Evolutionary conservation across 2,888 invertebrate species (phyloP), one percentile per base, ranked within the genome.

Genomic region (Agonum fuliginosum): DNA sequence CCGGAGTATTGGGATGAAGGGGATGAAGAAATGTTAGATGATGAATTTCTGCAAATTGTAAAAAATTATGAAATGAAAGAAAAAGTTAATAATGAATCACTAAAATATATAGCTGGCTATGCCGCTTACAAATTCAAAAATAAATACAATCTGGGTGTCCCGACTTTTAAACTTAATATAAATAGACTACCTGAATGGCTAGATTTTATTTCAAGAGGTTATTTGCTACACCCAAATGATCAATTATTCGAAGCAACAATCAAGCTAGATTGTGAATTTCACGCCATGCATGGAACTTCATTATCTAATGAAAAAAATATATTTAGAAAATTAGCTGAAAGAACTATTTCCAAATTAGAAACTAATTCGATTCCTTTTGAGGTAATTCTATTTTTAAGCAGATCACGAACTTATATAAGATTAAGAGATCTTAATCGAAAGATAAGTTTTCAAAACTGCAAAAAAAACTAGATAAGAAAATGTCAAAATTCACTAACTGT

Each of bases 21-120:
- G 41, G 71, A 78, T 2, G 67, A 76, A 76, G 76, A 70, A 30
- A 17, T 10, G 8, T 48, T 48, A 48, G 75, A 75, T 22, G 71
- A 70, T 46, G 79, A 79, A 72, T n/a, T n/a, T n/a, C n/a, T n/a
- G 75, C 51, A 46, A 54, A 27, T 34, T 12, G 24, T 79, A 22
- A 20, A 72, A 65, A 37, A 70, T 54, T 79, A 78, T 75, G 69
- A 78, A 37, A 30, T 69, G 19, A 2, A 78, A 77, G 79, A 73
- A 79, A 78, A 34, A 30, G 72, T 75, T 5, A 75, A 24, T 70
- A 43, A 67, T n/a, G 79, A 80, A 72, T 41, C 76, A 51, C 43
- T 80, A 19, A 78, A 79, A 67, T 79, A 79, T 71, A 65, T 79
- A 37, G 78, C 78, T n/a, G 79, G 78, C 19, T 76, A 72, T 46